Evolutionary conservation across 1,140 invertebrate genomes (phyloP).

Genomic region (Cotesia glomerata): DNA sequence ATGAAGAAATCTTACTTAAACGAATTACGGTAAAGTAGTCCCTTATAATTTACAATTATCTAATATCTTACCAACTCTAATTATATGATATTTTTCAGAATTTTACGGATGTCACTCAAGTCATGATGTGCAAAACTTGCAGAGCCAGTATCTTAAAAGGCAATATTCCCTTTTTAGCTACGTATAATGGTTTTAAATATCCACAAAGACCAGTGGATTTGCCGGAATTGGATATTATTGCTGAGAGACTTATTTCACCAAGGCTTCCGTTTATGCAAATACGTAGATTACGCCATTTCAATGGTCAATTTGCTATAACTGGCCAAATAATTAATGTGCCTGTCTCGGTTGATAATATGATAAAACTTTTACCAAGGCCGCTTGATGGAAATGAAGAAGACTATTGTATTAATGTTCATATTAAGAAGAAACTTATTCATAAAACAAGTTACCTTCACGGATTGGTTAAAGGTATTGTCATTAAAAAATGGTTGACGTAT

Average conservation of each 20-base stretch:
- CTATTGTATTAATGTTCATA: constrained; percentile 5
- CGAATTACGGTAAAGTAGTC: background rate
- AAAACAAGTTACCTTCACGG: constrained; percentile 4
- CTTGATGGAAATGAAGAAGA: background rate
- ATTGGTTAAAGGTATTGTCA: background rate
- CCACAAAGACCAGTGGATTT: constrained; percentile 12
- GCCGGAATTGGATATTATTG: constrained; percentile 2
- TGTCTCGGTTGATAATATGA: constrained; percentile 13
- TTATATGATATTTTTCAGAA: background rate
- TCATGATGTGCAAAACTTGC: constrained; percentile 3
- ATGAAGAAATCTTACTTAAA: background rate
- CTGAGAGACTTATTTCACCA: constrained; percentile 16
- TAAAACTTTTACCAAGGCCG: background rate
- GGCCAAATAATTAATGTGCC: constrained; percentile 20
- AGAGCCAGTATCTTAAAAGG: background rate
- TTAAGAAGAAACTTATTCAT: too few relatives aligned
- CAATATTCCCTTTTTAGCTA: constrained; percentile 8
- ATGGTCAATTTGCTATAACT: background rate
- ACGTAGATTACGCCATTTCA: constrained; percentile 4
- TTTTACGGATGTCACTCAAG: background rate
- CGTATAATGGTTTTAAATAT: constrained; percentile 19
- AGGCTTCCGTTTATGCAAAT: constrained; percentile 22
- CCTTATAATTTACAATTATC: background rate
- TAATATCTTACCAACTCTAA: background rate
- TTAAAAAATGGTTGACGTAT: constrained; percentile 2